Base-by-base conservation (phyloP, 1,140 invertebrate genomes). In the Ditylenchus dipsaci region DNA sequence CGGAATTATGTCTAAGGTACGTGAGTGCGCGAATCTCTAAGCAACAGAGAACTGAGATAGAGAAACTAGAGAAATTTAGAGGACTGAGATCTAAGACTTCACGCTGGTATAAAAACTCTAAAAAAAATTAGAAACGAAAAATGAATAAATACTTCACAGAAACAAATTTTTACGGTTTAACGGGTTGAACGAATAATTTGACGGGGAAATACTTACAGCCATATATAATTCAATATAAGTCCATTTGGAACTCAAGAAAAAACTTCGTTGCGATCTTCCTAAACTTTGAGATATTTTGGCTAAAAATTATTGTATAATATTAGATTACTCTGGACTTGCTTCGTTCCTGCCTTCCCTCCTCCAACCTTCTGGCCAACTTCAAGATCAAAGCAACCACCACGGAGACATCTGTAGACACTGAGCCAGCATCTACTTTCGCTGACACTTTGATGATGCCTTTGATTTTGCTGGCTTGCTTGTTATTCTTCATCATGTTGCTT, bases 401-500 rank as follows among this genome's bases (percentile, higher is more conserved):
- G 8, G 47, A 70, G 23, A 47, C 42, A 45, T 47, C 45, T 17
- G 53, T 43, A 17, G 26, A 69, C n/a, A 27, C 62, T 9, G 67
- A 68, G n/a, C 59, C 61, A 26, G 63, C 26, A 30, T 38, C 29
- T 29, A 17, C 5, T 13, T 38, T 26, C 8, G 66, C 58, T n/a
- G 49, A 65, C 33, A 59, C 67, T 17, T 49, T 70, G 19, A 27
- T 70, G 27, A 42, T 71, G 33, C 69, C 69, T 19, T 21, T 71
- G n/a, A 73, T 71, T 63, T 49, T 71, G 42, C 23, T 71, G 43
- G 38, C 61, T 5, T 56, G 38, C 23, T 29, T 71, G 11, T 60
- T 71, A n/a, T 43, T 71, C 27, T 57, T 71, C 26, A 43, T 70
- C 30, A 63, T 53, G 58, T 17, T 71, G 21, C 27, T 71, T 1